Evolutionary conservation across 2,888 invertebrate species (phyloP).

Genomic region (Amiota communis): DNA sequence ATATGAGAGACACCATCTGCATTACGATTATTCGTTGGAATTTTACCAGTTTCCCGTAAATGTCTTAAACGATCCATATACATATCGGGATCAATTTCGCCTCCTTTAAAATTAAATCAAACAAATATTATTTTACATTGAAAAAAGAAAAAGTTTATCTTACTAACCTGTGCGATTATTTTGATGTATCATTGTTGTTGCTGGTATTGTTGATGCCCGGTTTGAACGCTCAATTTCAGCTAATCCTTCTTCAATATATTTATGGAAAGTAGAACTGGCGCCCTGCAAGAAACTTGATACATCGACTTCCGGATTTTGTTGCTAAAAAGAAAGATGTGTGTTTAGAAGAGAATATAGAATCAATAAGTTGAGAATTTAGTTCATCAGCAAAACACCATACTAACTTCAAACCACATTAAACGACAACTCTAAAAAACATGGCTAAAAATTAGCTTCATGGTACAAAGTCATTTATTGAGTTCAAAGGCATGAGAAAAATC

Average conservation of each 20-base stretch:
- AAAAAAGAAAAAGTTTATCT: not conserved
- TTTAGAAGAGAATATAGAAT: no score
- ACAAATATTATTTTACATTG: not conserved
- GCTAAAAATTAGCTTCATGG: no score
- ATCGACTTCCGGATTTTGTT: conserved; percentile 72
- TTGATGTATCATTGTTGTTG: conserved; percentile 37
- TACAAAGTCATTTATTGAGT: no score
- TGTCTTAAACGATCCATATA: conserved; percentile 72
- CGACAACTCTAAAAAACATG: no score
- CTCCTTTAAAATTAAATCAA: conserved; percentile 44
- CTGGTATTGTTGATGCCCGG: not conserved
- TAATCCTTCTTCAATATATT: conserved; percentile 73
- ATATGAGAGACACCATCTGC: conserved; percentile 62
- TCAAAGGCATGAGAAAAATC: no score
- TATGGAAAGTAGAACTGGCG: conserved; percentile 71
- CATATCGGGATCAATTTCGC: conserved; percentile 69
- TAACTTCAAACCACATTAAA: no score
- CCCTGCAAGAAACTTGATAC: conserved; percentile 72
- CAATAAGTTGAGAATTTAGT: no score
- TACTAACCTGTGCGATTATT: conserved; percentile 59
- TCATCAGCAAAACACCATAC: no score
- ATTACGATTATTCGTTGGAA: conserved; percentile 56
- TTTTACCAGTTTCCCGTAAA: conserved; percentile 62
- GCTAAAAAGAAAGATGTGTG: conserved; percentile 45
- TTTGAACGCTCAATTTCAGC: conserved; percentile 66